Conservation (phyloP, 2,113 vertebrate genomes). For the Caloenas nicobarica region DNA sequence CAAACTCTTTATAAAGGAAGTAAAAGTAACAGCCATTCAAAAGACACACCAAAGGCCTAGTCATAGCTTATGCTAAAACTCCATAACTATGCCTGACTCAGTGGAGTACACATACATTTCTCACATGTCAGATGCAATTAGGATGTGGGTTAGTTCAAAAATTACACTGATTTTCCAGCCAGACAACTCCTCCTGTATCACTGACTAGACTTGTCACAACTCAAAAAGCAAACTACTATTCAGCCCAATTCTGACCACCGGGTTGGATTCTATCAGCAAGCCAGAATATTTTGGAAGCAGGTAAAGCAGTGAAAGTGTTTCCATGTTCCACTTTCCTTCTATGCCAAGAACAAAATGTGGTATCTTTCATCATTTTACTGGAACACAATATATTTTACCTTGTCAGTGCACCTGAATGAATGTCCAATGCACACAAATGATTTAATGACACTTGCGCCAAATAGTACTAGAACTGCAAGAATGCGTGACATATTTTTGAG, state of each 20-base stretch:
- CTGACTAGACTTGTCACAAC: not conserved
- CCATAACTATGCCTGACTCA: accelerated
- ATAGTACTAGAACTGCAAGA: not conserved
- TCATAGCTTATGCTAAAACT: not conserved
- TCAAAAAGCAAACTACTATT: not conserved
- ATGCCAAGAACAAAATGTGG: not conserved
- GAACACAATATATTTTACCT: not conserved
- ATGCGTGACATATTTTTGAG: not conserved
- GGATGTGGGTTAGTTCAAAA: not conserved
- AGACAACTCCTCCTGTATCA: not conserved
- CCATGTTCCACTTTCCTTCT: not conserved
- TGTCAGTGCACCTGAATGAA: not conserved
- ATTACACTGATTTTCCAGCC: not conserved
- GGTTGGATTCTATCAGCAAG: not conserved
- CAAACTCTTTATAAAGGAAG: not conserved
- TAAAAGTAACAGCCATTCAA: not conserved
- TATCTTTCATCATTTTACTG: not conserved
- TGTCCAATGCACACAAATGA: not conserved
- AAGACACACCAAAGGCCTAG: not conserved
- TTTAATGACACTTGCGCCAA: not conserved
- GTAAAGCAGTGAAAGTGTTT: not conserved
- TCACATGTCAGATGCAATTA: not conserved
- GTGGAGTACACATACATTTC: not conserved
- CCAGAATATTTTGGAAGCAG: not conserved
- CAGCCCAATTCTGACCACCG: not conserved